These are phyloP conservation scores for Hyperopisus bebe DNA, from an alignment of 2,113 vertebrate species.

Conservation along the genomic window DNA sequence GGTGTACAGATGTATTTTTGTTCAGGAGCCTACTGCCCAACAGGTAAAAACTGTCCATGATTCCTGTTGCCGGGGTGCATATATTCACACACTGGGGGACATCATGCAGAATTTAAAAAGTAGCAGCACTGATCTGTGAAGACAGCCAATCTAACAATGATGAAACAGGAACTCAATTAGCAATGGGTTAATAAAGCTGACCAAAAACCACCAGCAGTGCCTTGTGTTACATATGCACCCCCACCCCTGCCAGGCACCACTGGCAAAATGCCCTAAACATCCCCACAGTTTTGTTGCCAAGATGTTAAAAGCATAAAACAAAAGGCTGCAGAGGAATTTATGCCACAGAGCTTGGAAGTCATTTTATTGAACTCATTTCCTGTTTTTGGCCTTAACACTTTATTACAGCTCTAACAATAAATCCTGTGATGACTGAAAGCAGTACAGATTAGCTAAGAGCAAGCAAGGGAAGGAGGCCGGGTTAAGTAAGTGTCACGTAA, in stretches of 20 bases:
- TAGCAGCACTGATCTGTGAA: background rate
- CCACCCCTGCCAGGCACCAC: background rate
- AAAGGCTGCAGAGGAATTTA: background rate
- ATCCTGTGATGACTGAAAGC: background rate
- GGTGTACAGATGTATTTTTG: background rate
- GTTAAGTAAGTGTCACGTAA: background rate
- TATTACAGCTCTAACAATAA: background rate
- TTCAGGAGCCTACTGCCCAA: background rate
- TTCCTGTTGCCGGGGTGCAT: background rate
- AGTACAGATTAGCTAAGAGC: background rate
- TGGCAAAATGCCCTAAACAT: background rate
- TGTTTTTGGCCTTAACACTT: background rate
- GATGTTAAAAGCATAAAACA: background rate
- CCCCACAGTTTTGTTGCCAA: background rate
- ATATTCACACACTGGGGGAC: background rate
- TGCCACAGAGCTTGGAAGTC: background rate
- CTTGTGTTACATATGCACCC: background rate
- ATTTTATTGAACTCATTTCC: conserved; percentile 4
- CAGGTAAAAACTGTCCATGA: background rate
- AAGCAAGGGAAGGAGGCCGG: background rate
- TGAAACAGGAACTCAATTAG: background rate
- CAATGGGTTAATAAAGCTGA: background rate
- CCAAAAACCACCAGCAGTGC: background rate
- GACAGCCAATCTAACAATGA: background rate
- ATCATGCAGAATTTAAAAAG: background rate